Conservation (phyloP, 2,113 vertebrate genomes). For the Microcebus ravelobensis region DNA sequence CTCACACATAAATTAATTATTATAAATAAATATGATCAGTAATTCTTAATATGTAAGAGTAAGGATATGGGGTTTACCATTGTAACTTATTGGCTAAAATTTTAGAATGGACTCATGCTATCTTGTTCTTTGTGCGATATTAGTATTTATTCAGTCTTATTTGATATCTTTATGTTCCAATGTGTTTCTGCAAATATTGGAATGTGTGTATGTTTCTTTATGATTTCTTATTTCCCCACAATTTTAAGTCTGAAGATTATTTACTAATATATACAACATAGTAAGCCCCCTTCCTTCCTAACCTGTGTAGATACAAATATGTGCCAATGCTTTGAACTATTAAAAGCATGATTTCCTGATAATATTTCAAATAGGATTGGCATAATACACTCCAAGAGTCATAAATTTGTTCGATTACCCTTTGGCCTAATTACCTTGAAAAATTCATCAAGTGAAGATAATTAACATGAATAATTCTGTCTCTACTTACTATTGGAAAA, state of each 20-base stretch:
- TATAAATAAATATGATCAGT: background rate
- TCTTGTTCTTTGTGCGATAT: background rate
- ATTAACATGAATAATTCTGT: background rate
- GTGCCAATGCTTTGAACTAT: background rate
- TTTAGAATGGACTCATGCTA: background rate
- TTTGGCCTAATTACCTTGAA: background rate
- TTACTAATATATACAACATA: background rate
- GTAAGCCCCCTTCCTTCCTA: background rate
- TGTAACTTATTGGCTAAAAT: background rate
- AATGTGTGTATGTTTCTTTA: background rate
- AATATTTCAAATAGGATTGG: background rate
- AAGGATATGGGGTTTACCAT: background rate
- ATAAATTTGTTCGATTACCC: background rate
- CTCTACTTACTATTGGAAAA: constrained; percentile 24
- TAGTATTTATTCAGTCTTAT: background rate
- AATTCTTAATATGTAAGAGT: constrained; percentile 7
- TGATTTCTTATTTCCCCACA: background rate
- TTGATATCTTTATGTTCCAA: background rate
- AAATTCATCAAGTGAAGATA: constrained; percentile 19
- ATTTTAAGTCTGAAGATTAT: background rate
- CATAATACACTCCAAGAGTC: background rate
- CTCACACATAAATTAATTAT: background rate
- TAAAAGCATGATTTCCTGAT: background rate
- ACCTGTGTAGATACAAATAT: background rate
- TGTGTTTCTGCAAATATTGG: background rate